Evolutionary conservation across 2,888 invertebrate genomes (phyloP).

Genomic region (Lithodes maja): DNA sequence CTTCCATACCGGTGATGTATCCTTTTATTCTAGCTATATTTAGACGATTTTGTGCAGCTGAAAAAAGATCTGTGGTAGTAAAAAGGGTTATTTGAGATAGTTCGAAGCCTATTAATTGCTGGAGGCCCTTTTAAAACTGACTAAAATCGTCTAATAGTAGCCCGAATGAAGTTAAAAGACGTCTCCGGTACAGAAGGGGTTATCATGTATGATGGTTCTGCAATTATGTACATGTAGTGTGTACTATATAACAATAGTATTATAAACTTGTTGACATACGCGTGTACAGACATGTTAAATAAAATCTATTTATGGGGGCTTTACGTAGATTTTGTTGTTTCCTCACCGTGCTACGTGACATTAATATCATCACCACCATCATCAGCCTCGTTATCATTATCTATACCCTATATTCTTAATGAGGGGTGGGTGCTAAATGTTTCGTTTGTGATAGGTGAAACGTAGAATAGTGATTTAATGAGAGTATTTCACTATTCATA

Average conservation of each 20-base stretch:
- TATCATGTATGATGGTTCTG: too few species aligned
- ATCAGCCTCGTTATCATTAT: neutral
- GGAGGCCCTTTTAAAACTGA: too few species aligned
- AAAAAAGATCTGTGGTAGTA: too few species aligned
- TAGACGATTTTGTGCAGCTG: too few species aligned
- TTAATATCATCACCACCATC: neutral
- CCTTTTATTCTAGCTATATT: too few species aligned
- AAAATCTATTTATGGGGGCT: neutral
- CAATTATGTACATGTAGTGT: neutral
- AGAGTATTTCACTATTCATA: neutral
- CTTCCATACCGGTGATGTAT: too few species aligned
- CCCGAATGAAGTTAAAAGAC: too few species aligned
- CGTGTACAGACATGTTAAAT: slow-evolving; percentile 12
- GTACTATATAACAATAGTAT: slow-evolving; percentile 19
- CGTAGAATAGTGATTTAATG: neutral
- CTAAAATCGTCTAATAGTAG: too few species aligned
- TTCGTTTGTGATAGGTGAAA: neutral
- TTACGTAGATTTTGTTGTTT: neutral
- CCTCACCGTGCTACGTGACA: slow-evolving; percentile 3
- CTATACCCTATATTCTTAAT: neutral
- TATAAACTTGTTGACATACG: neutral
- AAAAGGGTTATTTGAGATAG: too few species aligned
- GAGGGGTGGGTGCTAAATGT: neutral
- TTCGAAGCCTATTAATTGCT: too few species aligned
- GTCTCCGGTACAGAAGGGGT: too few species aligned